Evolutionary conservation across 35 echinoderm and acorn worm species (phyloP).

Genomic region (Heliocidaris tuberculata): DNA sequence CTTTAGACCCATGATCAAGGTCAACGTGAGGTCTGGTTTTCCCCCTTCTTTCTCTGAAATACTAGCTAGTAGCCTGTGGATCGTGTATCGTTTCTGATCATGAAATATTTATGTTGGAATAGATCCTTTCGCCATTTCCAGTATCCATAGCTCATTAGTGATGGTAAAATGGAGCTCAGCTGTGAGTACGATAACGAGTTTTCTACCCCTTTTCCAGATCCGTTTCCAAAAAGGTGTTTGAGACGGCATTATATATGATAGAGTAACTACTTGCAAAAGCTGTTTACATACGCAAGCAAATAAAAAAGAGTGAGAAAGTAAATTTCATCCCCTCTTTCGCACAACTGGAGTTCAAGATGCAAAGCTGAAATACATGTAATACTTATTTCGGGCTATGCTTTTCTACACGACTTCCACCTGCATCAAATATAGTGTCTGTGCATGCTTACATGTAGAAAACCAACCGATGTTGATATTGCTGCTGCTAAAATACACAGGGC

Average conservation of each 20-base stretch:
- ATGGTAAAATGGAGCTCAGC: neutral
- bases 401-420: too few species aligned
- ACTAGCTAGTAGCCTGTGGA: neutral
- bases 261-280: too few species aligned
- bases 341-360: too few species aligned
- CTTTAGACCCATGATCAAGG: too few species aligned
- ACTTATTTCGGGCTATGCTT: too few species aligned
- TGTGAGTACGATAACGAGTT: neutral
- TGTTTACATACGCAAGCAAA: neutral
- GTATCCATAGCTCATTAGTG: neutral
- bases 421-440: too few species aligned
- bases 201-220: neutral
- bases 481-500: too few species aligned
- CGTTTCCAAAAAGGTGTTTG: neutral
- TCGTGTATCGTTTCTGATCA: neutral
- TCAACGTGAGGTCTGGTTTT: too few species aligned
- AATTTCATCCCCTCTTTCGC: neutral
- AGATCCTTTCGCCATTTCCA: neutral
- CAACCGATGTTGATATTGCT: too few species aligned
- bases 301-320: neutral
- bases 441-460: too few species aligned
- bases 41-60: too few species aligned
- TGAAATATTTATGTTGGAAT: neutral
- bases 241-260: neutral
- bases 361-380: too few species aligned